Percentiles rank a stretch among this genome's conserved stretches.
Evolutionary conservation across 2,797 vertebrate genomes (phyloP).

Genomic region (Mus minutoides): DNA sequence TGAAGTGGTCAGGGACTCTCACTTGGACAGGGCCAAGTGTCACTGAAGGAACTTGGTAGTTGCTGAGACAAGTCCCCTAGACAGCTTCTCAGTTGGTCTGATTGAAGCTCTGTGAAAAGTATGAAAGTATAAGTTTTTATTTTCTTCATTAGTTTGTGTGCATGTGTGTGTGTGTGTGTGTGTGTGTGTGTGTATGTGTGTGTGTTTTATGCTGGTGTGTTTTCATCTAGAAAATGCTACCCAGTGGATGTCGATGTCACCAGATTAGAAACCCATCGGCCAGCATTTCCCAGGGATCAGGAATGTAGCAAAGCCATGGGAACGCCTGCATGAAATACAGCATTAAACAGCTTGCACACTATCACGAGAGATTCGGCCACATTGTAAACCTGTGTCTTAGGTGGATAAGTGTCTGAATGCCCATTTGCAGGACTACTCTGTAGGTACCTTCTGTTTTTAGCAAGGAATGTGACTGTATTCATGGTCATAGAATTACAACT

Average conservation of each 20-base stretch:
- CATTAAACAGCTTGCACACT: background rate
- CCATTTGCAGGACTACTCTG: background rate
- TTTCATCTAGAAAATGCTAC: background rate
- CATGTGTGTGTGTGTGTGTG: background rate
- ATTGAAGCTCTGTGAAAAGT: background rate
- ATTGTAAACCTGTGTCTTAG: background rate
- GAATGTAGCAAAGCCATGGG: too few relatives aligned
- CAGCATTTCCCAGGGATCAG: background rate
- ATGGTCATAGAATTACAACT: too few relatives aligned
- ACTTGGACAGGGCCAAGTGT: background rate
- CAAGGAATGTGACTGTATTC: background rate
- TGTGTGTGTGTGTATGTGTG: background rate
- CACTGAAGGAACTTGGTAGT: background rate
- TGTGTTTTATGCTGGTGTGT: background rate
- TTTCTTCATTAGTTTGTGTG: background rate
- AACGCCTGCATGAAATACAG: too few relatives aligned
- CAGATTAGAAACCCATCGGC: background rate
- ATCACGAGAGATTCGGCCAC: rapidly evolving
- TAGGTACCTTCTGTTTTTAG: background rate
- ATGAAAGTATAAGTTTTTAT: background rate
- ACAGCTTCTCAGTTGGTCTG: background rate
- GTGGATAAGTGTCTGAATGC: background rate
- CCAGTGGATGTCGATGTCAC: too few relatives aligned
- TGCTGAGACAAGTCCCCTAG: background rate
- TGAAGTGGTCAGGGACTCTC: background rate